Base-by-base conservation (phyloP, 1,140 invertebrate genomes). In the Diploscapter pachys region DNA sequence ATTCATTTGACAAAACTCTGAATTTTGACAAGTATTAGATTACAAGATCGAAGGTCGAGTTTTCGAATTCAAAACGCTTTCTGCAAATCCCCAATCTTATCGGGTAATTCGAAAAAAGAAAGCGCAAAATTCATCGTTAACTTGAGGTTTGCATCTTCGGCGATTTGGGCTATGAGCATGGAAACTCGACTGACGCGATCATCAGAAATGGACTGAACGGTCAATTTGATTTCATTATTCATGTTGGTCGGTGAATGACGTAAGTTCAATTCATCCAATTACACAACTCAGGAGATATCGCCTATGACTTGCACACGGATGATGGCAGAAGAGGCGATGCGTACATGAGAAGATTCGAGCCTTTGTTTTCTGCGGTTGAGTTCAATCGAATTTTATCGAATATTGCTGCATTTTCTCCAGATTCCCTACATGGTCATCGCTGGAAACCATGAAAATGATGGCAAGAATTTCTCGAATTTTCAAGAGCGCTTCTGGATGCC, bases 381-480 rank as follows among this genome's bases (percentile, higher is more conserved):
- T 67, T 67, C 5, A 67, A 3, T 11, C 4, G 48, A 65, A 4
- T 3, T 65, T 2, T 52, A 52, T 4, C 4, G 11, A 65, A 3
- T 4, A n/a, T 4, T 65, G 5, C 4, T 11, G 50, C 11, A 31
- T 31, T 31, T 31, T 31, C 31, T 67, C 48, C 8, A 67, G 66
- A 69, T 69, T 31, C 87, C 87, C 9, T 87, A 87, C 76, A 86
- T 87, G 84, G 86, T 86, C 8, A 80, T 82, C n/a, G 86, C 86
- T 54, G 87, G 87, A 13, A 86, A 87, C 73, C 87, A 87, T 81
- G 87, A 87, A 13, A 69, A 69, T 51, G 66, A 69, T 70, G 78
- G 56, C 53, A 62, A 57, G 11, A 85, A 68, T 81, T 81, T 77
- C 66, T 78, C 53, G 76, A 86, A 75, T 84, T 86, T 75, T 57